These are phyloP conservation scores for Microcebus jonahi DNA, from an alignment of 2,113 vertebrate species.

Conservation along the genomic window DNA sequence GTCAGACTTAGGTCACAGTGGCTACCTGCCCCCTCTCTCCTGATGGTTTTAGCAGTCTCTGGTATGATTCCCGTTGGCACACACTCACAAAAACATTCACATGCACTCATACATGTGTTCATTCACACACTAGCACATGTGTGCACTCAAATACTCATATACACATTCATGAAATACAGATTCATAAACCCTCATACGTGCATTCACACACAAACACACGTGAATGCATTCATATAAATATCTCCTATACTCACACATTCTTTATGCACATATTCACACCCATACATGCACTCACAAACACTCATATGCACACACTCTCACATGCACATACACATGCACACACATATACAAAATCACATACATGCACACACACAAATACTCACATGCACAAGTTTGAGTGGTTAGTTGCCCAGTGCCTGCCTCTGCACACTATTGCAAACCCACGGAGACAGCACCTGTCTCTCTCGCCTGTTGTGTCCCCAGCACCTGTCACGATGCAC, in stretches of 20 bases:
- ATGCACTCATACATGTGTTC: too few species aligned
- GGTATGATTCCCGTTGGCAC: background rate
- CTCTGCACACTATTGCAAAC: background rate
- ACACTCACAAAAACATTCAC: background rate
- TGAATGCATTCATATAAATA: background rate
- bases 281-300: background rate
- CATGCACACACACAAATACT: background rate
- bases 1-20: background rate
- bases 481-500: background rate
- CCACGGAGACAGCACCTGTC: background rate
- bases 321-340: too few species aligned
- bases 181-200: too few species aligned
- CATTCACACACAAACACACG: background rate
- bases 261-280: background rate
- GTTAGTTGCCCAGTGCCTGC: too few species aligned
- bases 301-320: background rate
- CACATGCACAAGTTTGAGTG: background rate
- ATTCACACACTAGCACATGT: background rate
- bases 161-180: too few species aligned
- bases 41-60: background rate
- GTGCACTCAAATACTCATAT: background rate
- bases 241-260: background rate
- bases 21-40: background rate
- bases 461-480: rapidly evolving
- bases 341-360: background rate